Evolutionary conservation across 37 sponge, comb jelly and placozoan species (phyloP).

Genomic region (Hormiphora californensis): DNA sequence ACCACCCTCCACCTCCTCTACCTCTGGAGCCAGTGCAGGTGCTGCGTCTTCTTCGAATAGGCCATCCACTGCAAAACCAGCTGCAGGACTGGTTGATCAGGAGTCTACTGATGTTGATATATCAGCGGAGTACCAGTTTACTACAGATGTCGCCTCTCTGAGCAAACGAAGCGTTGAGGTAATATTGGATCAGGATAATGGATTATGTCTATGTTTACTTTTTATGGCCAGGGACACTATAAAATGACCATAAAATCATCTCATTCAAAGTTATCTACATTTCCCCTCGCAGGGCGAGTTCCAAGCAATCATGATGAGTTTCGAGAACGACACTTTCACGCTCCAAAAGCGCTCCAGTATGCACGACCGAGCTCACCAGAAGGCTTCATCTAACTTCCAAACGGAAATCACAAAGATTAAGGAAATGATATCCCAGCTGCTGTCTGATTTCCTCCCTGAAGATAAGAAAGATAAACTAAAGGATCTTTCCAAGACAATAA

Average conservation of each 20-base stretch:
- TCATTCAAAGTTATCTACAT: too few species aligned
- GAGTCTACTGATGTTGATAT: neutral
- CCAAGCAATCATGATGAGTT: conserved; percentile 36
- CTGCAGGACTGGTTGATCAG: neutral
- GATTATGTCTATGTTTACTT: neutral
- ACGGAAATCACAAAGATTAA: neutral
- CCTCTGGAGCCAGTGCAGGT: neutral
- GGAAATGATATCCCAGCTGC: neutral
- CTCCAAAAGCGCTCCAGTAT: conserved; percentile 18
- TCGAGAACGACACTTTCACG: conserved; percentile 48
- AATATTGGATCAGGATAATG: neutral
- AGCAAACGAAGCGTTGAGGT: conserved; percentile 52
- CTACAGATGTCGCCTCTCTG: conserved; percentile 20
- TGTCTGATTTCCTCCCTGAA: conserved; percentile 1
- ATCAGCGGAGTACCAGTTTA: conserved; percentile 33
- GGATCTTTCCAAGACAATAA: neutral
- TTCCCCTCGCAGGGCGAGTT: conserved; percentile 45
- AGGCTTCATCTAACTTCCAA: conserved; percentile 26
- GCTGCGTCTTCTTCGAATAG: neutral
- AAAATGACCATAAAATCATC: too few species aligned
- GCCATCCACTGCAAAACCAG: too few species aligned
- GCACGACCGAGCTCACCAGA: conserved; percentile 40
- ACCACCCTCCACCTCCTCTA: neutral
- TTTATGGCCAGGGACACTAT: neutral
- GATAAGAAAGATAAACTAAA: neutral